Conservation (phyloP, 2,888 invertebrate species). For the Beris chalybata region DNA sequence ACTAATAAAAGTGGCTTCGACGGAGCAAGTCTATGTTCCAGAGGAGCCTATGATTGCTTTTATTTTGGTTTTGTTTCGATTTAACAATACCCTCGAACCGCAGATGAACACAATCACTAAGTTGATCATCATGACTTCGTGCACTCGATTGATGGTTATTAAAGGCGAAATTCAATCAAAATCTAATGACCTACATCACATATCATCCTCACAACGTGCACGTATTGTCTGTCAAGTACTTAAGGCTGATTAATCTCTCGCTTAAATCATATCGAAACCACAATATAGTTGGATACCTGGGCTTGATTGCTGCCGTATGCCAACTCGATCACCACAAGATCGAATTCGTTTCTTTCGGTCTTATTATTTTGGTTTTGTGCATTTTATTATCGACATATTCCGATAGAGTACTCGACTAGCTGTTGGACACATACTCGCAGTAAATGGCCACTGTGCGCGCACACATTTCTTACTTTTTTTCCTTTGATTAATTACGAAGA, state of each 20-base stretch:
- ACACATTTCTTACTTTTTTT: no score
- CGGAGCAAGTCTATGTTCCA: no score
- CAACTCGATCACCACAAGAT: neutral
- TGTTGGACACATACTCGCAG: no score
- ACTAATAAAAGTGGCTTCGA: no score
- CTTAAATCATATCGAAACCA: slow-evolving; percentile 16
- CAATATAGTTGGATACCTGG: neutral
- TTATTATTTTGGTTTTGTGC: slow-evolving; percentile 1
- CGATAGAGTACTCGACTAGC: slow-evolving; percentile 12
- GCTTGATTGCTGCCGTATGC: neutral
- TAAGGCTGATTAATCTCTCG: slow-evolving; percentile 22
- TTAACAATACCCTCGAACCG: slow-evolving; percentile 15
- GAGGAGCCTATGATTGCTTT: neutral
- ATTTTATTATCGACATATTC: slow-evolving; percentile 5
- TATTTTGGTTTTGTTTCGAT: slow-evolving; percentile 12
- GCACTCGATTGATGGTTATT: slow-evolving; percentile 26
- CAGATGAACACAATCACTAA: slow-evolving; percentile 23
- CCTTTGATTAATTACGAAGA: slow-evolving; percentile 42
- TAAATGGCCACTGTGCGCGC: no score
- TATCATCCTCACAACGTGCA: slow-evolving; percentile 21
- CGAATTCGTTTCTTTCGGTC: neutral
- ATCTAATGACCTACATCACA: slow-evolving; percentile 28
- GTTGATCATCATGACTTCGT: slow-evolving; percentile 24
- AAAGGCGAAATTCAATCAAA: slow-evolving; percentile 26
- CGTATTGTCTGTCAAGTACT: slow-evolving; percentile 20